Evolutionary conservation across 2,797 vertebrate genomes (phyloP).

Genomic region (Gadopsis marmoratus): DNA sequence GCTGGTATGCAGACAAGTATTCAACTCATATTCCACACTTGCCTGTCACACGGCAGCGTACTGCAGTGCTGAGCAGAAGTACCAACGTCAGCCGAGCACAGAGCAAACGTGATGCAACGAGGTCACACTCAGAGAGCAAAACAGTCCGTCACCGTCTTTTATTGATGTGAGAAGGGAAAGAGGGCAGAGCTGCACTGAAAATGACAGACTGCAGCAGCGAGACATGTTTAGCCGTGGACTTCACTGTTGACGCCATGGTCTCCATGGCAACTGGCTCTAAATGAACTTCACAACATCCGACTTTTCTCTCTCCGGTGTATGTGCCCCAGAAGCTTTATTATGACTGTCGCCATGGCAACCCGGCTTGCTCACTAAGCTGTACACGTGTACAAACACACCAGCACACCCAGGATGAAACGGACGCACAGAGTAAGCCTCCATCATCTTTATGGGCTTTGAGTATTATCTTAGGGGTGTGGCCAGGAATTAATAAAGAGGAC

Average conservation of each 20-base stretch:
- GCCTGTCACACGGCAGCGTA: conserved; percentile 16
- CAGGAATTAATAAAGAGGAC: conserved; percentile 7
- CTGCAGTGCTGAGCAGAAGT: conserved; percentile 48
- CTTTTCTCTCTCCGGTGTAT: conserved; percentile 29
- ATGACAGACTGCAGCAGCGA: conserved; percentile 34
- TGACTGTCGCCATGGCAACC: conserved; percentile 80
- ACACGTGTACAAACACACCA: neutral
- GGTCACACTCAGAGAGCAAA: conserved; percentile 49
- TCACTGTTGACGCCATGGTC: conserved; percentile 61
- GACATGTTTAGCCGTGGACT: conserved; percentile 41
- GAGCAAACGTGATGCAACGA: conserved; percentile 66
- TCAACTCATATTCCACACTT: conserved; percentile 44
- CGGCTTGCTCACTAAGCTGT: conserved; percentile 20
- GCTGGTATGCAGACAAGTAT: conserved; percentile 20
- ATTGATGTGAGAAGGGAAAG: conserved; percentile 5
- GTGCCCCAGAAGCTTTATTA: conserved; percentile 72
- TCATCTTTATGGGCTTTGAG: conserved; percentile 3
- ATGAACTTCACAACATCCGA: conserved; percentile 74
- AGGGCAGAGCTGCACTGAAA: neutral
- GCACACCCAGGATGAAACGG: conserved; percentile 25
- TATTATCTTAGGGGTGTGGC: neutral
- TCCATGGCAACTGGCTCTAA: conserved; percentile 77
- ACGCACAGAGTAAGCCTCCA: conserved; percentile 10
- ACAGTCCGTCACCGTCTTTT: conserved; percentile 44
- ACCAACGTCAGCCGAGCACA: conserved; percentile 66